A percentile compares a stretch with the other conserved stretches of the same genome.
Evolutionary conservation across 2,113 vertebrate species (phyloP).

Genomic region (Colius striatus): DNA sequence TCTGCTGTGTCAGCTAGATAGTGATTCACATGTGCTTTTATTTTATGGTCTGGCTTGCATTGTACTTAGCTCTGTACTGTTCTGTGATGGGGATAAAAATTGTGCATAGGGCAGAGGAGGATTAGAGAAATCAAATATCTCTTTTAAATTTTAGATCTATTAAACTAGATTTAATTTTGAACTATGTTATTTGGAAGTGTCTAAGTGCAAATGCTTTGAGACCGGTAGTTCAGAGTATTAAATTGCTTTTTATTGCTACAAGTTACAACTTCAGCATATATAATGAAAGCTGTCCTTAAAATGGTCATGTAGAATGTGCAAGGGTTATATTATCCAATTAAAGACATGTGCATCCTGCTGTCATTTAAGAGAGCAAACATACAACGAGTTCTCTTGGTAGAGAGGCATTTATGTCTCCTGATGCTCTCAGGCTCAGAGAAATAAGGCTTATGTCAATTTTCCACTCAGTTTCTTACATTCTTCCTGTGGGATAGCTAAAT

Average conservation of each 20-base stretch:
- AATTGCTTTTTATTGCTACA: not conserved
- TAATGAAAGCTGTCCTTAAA: not conserved
- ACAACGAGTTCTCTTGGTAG: not conserved
- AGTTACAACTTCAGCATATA: not conserved
- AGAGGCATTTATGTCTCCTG: not conserved
- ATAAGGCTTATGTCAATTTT: not conserved
- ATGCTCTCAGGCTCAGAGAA: not conserved
- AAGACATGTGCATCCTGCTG: not conserved
- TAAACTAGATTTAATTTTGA: not conserved
- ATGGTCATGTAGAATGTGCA: not conserved
- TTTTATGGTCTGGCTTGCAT: not conserved
- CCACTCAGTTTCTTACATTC: not conserved
- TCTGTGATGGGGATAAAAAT: not conserved
- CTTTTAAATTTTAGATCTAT: not conserved
- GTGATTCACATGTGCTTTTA: not conserved
- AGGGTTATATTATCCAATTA: not conserved
- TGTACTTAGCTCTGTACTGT: not conserved
- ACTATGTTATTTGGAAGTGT: not conserved
- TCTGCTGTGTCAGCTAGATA: not conserved
- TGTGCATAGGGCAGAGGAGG: not conserved
- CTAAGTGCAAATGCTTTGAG: not conserved
- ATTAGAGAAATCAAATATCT: not conserved
- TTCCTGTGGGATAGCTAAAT: slow-evolving; percentile 1
- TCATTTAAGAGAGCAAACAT: not conserved
- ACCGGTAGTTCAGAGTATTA: not conserved